A percentile compares a stretch with the other conserved stretches of the same genome.
Evolutionary conservation across 1,140 invertebrate species (phyloP).

Genomic region (Pogonus chalceus): DNA sequence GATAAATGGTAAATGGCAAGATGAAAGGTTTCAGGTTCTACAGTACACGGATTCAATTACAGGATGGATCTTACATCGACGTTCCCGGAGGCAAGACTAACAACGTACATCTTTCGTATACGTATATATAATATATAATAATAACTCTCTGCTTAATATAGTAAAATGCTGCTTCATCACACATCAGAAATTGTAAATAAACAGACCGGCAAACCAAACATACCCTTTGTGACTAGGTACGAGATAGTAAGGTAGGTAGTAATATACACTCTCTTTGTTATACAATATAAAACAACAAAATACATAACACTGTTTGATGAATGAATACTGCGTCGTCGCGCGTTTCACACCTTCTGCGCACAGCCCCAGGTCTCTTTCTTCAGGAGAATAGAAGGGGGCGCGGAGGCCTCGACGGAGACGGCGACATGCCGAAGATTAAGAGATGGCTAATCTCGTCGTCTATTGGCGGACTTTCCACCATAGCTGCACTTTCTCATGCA

Average conservation of each 20-base stretch:
- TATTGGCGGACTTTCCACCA: constrained; percentile 65
- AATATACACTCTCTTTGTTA: constrained; percentile 7
- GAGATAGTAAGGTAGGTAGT: constrained; percentile 2
- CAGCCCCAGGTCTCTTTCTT: neutral
- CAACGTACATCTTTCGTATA: constrained; percentile 6
- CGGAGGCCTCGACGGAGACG: neutral
- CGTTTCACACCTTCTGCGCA: neutral
- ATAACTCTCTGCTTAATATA: constrained; percentile 7
- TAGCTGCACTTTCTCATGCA: constrained; percentile 72
- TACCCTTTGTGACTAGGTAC: constrained; percentile 7
- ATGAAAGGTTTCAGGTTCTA: neutral
- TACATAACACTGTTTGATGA: constrained; percentile 3
- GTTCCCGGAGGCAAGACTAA: neutral
- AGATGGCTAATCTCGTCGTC: neutral
- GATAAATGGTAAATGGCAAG: neutral
- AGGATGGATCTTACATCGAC: neutral
- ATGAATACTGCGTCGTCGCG: neutral
- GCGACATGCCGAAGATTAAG: neutral
- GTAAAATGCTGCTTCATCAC: constrained; percentile 5
- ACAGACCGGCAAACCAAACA: constrained; percentile 4
- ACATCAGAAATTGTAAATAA: constrained; percentile 6
- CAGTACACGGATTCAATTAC: neutral
- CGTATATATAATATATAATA: constrained; percentile 1
- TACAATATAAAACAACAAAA: constrained; percentile 8
- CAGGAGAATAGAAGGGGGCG: neutral